Base-by-base conservation (phyloP, 2,888 invertebrate genomes). In the Venustoraphidia nigricollis region DNA sequence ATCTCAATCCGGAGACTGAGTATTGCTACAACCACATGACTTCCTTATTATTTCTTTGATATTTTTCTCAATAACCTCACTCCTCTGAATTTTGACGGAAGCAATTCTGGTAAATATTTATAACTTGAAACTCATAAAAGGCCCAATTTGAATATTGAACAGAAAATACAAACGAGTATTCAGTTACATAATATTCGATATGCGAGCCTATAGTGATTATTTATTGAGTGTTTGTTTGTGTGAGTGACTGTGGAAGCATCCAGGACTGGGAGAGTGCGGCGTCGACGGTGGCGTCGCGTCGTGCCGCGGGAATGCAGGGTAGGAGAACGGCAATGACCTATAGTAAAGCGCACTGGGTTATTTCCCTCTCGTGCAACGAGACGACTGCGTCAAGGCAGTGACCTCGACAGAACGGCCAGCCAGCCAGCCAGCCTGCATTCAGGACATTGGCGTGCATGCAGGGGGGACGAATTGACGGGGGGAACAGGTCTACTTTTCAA, bases 391-490 rank as follows among this genome's bases (percentile, higher is more conserved):
- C 46, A 46, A 50, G 50, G 48, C 52, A 52, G 50, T 50, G 52
- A 52, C 52, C 52, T 50, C 46, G 36, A 44, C 41, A 27, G 43
- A 41, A 48, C 39, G 10, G 11, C 35, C 42, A 36, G 10, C n/a
- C 36, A n/a, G 27, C 41, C n/a, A 14, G 11, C 41, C 11, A 17
- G 13, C 10, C 11, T 40, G 40, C 14, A 41, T 41, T 35, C 41
- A 27, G n/a, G 41, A 6, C 27, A 27, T 27, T 27, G 27, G 27
- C 27, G 27, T 62, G 66, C 63, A 69, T 66, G 63, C 64, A 64
- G 68, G 70, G 70, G 70, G 70, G 69, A 70, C 67, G 70, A 70
- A 71, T 68, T 68, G 68, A 68, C 69, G 70, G 69, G 69, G 70
- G 70, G 70, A 69, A 68, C 69, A 67, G 40, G 48, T 44, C 36